Evolutionary conservation across 2,113 vertebrate genomes (phyloP), one percentile per base, ranked within the genome.

Genomic region (Thinocorus orbignyianus): DNA sequence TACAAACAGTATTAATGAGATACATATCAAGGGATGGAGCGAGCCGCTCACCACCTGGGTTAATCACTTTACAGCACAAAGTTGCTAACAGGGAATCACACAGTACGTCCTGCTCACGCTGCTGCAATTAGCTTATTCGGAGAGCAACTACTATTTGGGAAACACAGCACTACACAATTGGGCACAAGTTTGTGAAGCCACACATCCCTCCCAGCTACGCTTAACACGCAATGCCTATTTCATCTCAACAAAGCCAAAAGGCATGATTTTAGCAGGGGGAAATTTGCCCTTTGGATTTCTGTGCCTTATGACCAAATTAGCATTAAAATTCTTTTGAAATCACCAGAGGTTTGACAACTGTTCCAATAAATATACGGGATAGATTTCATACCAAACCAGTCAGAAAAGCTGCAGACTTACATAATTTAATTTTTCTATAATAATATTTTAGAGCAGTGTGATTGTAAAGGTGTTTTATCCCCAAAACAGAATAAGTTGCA

Each of bases 1-100:
- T 97, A 95, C 95, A 95, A 97, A 92, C 76, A 86, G 90, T 64
- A 97, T 96, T 97, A 98, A 98, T 94, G 94, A 98, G 92, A 95
- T 88, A 93, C 39, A 51, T 90, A 95, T 52, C 94, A 96, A 95
- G 91, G 91, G 94, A 95, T 65, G 58, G 60, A 97, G 96, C 24
- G 92, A 96, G 88, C 90, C 93, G 62, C 92, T 96, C 97, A 97
- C 96, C 96, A 97, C 95, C 95, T 97, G 86, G 87, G 66, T 86
- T 97, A 96, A 97, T 86, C 88, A 81, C 51, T 94, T 76, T 89
- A 97, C 92, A 94, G 69, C 42, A 92, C 55, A 73, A 93, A 97
- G 83, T 74, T 81, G 93, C 15, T 85, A 66, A 69, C 0, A 71
- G 19, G 86, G 70, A 92, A 92, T 70, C 71, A 94, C 3, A 88